Evolutionary conservation across 2,113 vertebrate species (phyloP), one percentile per base, ranked within the genome.

Genomic region (Leucosticte australis): DNA sequence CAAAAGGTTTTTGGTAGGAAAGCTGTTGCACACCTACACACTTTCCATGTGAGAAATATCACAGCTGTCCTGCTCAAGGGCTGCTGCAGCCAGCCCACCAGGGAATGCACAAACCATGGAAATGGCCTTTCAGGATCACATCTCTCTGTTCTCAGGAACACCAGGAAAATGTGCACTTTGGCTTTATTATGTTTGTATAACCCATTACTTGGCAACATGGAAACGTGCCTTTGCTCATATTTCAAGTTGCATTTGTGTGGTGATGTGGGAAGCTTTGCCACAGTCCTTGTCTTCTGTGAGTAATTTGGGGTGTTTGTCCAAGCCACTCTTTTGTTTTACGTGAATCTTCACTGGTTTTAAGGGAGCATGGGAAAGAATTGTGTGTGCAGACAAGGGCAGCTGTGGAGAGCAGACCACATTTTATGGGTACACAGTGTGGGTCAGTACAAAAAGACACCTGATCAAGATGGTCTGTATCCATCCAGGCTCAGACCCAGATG

Each of bases 151-250:
- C 50, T 85, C 55, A 77, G 77, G 55, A 85, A 55, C 39, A 79
- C 23, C 39, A n/a, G 77, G 68, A 94, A 94, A 92, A 44, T 27
- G 50, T 67, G n/a, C 11, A 14, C n/a, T 91, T 83, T 49, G 39
- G n/a, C 27, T 97, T 89, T 77, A 39, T 92, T 56, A 30, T 78
- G 67, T 87, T 94, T 91, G 67, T 63, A 57, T 78, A 78, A 87
- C 39, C 39, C 52, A 71, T 67, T 76, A 13, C 89, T 94, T 85
- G 81, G 49, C 50, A 89, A 59, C 41, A 18, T 30, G 44, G 33
- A 74, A 37, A 35, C 52, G 57, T 63, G 26, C 35, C 27, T 41
- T 82, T 80, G 42, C 37, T 94, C 74, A 81, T 76, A 39, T 50
- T 94, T 95, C n/a, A 83, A 62, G 68, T 67, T 12, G 19, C 19